These are phyloP conservation scores for Meteorus sp. DNA, from an alignment of 1,140 invertebrate species.

Conservation along the genomic window DNA sequence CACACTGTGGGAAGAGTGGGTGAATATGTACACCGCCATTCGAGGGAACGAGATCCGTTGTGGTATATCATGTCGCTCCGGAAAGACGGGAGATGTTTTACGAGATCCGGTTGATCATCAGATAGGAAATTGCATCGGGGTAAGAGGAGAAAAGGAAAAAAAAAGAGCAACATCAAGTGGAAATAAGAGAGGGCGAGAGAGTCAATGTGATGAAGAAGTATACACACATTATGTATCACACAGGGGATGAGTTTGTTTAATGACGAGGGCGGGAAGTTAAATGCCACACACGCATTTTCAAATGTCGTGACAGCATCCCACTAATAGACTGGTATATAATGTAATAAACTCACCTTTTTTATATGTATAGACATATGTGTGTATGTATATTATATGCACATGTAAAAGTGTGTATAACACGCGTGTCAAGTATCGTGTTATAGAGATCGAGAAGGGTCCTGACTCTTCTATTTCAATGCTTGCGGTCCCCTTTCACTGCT, in stretches of 20 bases:
- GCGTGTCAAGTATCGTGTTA: slow-evolving; percentile 3
- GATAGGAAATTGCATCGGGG: slow-evolving; percentile 52
- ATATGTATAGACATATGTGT: no score
- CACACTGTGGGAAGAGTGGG: slow-evolving; percentile 27
- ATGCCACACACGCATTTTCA: slow-evolving; percentile 36
- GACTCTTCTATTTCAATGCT: no score
- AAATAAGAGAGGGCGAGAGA: no score
- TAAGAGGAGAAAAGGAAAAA: slow-evolving; percentile 10
- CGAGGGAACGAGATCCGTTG: slow-evolving; percentile 17
- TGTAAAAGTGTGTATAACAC: slow-evolving; percentile 5
- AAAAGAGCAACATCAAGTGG: background rate
- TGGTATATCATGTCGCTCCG: slow-evolving; percentile 16
- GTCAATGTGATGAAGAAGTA: no score
- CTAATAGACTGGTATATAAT: slow-evolving; percentile 32
- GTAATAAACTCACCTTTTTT: no score
- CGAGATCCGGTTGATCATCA: slow-evolving; percentile 15
- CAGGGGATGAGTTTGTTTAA: slow-evolving; percentile 21
- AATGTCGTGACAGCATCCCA: slow-evolving; percentile 55
- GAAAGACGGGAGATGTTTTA: slow-evolving; percentile 44
- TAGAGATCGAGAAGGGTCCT: background rate
- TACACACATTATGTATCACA: no score
- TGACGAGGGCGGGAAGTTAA: slow-evolving; percentile 22
- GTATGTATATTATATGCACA: no score
- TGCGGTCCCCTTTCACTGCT: background rate
- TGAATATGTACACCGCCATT: no score